A percentile compares a stretch with the other conserved stretches of the same genome.
Evolutionary conservation across 2,888 invertebrate genomes (phyloP).

Genomic region (Platycheirus albimanus): DNA sequence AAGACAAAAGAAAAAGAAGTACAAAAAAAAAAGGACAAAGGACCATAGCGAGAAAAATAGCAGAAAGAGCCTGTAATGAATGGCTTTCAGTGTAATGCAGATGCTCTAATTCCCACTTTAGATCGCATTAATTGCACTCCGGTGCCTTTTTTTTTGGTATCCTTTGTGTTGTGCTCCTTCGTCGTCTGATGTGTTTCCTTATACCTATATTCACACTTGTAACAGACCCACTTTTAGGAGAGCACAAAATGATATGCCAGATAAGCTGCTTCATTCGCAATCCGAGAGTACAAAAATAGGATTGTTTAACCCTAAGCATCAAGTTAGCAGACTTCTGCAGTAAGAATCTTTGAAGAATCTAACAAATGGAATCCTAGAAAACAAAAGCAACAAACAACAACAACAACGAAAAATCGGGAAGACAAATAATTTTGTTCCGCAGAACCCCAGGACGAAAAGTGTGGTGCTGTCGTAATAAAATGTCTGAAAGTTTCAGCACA

Average conservation of each 20-base stretch:
- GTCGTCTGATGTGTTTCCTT: conserved; percentile 21
- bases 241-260: conserved; percentile 12
- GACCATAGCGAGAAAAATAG: conserved; percentile 22
- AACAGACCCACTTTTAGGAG: conserved; percentile 9
- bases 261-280: conserved; percentile 30
- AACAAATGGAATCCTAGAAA: not conserved
- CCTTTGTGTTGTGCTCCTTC: conserved; percentile 1
- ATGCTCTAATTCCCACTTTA: conserved; percentile 74
- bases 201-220: conserved; percentile 34
- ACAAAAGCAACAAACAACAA: conserved; percentile 8
- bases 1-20: conserved; percentile 17
- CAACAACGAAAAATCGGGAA: not conserved
- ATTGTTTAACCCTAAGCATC: conserved; percentile 35
- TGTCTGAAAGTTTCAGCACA: conserved; percentile 37
- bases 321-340: conserved; percentile 17
- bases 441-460: conserved; percentile 2
- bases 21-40: conserved; percentile 24
- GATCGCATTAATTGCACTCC: conserved; percentile 72
- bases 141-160: conserved; percentile 33
- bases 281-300: conserved; percentile 1
- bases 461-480: conserved; percentile 44
- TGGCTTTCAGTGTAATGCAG: conserved; percentile 69
- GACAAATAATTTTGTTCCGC: too few relatives aligned
- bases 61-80: conserved; percentile 64
- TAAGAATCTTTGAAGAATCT: conserved; percentile 6